These are phyloP conservation scores for Calephelis virginiensis DNA, from an alignment of 1,140 invertebrate species.

Conservation along the genomic window DNA sequence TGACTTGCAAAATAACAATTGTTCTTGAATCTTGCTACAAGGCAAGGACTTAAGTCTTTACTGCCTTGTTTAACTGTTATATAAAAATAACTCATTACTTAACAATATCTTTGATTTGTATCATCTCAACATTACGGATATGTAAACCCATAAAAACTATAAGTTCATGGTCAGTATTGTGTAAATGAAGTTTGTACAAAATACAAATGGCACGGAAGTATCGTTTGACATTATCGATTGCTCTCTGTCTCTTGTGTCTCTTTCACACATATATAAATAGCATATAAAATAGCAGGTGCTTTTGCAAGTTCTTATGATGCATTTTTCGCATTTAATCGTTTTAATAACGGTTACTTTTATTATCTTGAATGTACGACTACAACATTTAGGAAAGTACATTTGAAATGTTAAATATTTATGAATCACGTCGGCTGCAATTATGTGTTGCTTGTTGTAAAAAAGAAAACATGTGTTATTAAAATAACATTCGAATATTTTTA, in stretches of 20 bases:
- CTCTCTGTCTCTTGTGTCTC: conserved; percentile 36
- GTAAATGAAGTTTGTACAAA: conserved; percentile 36
- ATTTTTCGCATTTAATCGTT: conserved; percentile 51
- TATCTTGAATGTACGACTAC: conserved; percentile 4
- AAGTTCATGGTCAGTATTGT: conserved; percentile 61
- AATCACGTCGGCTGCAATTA: not conserved
- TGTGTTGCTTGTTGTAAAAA: too few relatives aligned
- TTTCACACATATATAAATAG: conserved; percentile 19
- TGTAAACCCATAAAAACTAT: conserved; percentile 57
- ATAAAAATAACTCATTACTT: conserved; percentile 22
- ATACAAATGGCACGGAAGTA: conserved; percentile 47
- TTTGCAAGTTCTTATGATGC: conserved; percentile 39
- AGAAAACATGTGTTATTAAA: too few relatives aligned
- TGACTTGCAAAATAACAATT: conserved; percentile 50
- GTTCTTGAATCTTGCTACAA: conserved; percentile 20
- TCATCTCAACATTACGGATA: conserved; percentile 57
- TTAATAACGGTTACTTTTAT: conserved; percentile 48
- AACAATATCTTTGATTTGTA: conserved; percentile 51
- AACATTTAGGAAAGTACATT: conserved; percentile 3
- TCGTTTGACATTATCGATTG: conserved; percentile 52
- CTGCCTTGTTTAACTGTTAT: conserved; percentile 15
- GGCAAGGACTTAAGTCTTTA: conserved; percentile 16
- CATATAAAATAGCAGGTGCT: conserved; percentile 51
- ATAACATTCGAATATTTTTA: too few relatives aligned
- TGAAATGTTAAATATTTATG: not conserved